These are phyloP conservation scores for Drosophila quinaria DNA, from an alignment of 2,888 invertebrate species.

Conservation along the genomic window DNA sequence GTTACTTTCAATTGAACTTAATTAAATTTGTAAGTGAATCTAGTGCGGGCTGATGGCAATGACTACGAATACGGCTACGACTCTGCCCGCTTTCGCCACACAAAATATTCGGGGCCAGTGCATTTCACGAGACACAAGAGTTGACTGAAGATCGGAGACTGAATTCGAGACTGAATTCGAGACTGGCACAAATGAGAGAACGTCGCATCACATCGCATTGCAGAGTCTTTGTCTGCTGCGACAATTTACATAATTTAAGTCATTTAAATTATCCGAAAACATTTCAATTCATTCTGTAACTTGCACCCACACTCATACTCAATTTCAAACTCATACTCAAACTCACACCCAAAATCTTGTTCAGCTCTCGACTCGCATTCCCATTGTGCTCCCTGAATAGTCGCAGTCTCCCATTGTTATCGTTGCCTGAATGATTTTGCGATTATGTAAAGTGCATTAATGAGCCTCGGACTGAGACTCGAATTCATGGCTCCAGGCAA, in stretches of 20 bases:
- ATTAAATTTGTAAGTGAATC: slow-evolving; percentile 86
- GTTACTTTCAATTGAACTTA: slow-evolving; percentile 85
- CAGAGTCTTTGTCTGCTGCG: slow-evolving; percentile 74
- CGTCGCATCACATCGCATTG: slow-evolving; percentile 21
- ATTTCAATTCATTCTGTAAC: slow-evolving; percentile 72
- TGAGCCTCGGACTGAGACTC: slow-evolving; percentile 70
- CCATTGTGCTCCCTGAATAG: slow-evolving; percentile 51
- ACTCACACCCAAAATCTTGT: slow-evolving; percentile 23
- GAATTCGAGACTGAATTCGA: slow-evolving; percentile 6
- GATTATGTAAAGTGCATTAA: slow-evolving; percentile 82
- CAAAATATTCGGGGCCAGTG: slow-evolving; percentile 30
- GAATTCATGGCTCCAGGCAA: slow-evolving; percentile 62
- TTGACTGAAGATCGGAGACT: slow-evolving; percentile 48
- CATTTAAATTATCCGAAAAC: slow-evolving; percentile 82
- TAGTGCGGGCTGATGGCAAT: slow-evolving; percentile 79
- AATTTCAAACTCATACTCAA: slow-evolving; percentile 14
- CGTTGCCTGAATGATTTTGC: slow-evolving; percentile 77
- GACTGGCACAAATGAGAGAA: slow-evolving; percentile 33
- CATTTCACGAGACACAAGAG: slow-evolving; percentile 46
- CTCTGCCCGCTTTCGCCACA: slow-evolving; percentile 28
- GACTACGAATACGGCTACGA: slow-evolving; percentile 10
- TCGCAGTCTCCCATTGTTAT: slow-evolving; percentile 46
- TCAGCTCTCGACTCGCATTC: slow-evolving; percentile 26
- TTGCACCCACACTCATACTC: slow-evolving; percentile 54
- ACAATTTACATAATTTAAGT: slow-evolving; percentile 85